A percentile compares a stretch with the other conserved stretches of the same genome.
Conservation (phyloP, 1,140 invertebrate species). For the Homarus americanus region DNA sequence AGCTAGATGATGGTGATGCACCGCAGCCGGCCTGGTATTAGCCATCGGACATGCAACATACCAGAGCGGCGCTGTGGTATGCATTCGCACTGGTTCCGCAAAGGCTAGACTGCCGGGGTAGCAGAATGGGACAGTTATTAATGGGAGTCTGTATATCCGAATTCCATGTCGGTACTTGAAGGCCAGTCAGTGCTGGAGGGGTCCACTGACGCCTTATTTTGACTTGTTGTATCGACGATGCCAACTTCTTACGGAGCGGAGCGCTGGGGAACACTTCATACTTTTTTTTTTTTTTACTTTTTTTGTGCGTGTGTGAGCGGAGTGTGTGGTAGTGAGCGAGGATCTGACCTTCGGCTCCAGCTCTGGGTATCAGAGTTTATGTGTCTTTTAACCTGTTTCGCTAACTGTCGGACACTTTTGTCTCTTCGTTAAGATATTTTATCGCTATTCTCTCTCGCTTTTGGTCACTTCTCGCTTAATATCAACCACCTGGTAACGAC, state of each 20-base stretch:
- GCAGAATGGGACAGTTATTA: neutral
- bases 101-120: neutral
- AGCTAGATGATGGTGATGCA: conserved; percentile 17
- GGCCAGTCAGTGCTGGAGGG: neutral
- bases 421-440: neutral
- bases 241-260: neutral
- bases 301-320: neutral
- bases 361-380: neutral
- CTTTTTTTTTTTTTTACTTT: too few relatives aligned
- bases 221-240: conserved; percentile 10
- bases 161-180: neutral
- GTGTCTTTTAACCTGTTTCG: neutral
- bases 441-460: neutral
- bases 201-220: neutral
- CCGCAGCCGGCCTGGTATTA: neutral
- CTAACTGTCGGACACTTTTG: neutral
- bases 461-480: neutral
- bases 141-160: neutral
- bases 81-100: neutral
- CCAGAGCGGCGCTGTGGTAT: conserved; percentile 27
- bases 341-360: neutral
- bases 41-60: conserved; percentile 39
- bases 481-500: neutral
- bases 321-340: neutral
- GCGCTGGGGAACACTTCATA: too few relatives aligned